Evolutionary conservation across 1,140 invertebrate species (phyloP).

Genomic region (Goniozus legneri): DNA sequence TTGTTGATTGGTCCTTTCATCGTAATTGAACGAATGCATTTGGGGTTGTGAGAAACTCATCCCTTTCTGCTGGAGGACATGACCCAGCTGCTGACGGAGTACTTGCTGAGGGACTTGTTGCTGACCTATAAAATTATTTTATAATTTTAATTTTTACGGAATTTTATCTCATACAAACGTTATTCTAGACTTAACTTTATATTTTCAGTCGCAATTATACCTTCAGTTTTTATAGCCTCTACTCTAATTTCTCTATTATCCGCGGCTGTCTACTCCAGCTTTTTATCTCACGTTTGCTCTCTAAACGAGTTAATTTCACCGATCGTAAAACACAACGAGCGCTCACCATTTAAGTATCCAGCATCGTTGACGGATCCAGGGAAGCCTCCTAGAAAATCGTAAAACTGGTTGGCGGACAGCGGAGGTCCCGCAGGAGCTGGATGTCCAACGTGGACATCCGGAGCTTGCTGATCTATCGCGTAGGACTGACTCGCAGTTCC

Average conservation of each 20-base stretch:
- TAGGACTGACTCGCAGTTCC: slow-evolving; percentile 20
- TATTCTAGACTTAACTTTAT: too few relatives aligned
- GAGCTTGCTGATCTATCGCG: slow-evolving; percentile 23
- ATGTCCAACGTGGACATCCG: slow-evolving; percentile 37
- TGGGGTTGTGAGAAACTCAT: slow-evolving; percentile 49
- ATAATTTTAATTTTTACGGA: too few relatives aligned
- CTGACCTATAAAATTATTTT: slow-evolving; percentile 36
- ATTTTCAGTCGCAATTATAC: too few relatives aligned
- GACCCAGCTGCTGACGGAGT: slow-evolving; percentile 48
- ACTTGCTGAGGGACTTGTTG: slow-evolving; percentile 50
- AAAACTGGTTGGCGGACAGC: slow-evolving; percentile 57
- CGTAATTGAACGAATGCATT: slow-evolving; percentile 57
- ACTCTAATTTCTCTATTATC: too few relatives aligned
- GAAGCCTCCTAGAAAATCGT: slow-evolving; percentile 54
- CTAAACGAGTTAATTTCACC: too few relatives aligned
- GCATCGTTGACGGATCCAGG: slow-evolving; percentile 38
- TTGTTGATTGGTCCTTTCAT: slow-evolving; percentile 46
- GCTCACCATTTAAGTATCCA: too few relatives aligned
- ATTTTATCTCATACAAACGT: too few relatives aligned
- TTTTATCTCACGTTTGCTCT: too few relatives aligned
- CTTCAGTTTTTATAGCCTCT: too few relatives aligned
- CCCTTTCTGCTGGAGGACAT: slow-evolving; percentile 29
- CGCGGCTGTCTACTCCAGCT: too few relatives aligned
- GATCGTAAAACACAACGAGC: too few relatives aligned
- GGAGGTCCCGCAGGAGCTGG: slow-evolving; percentile 35